phyloP scores from a whole-genome alignment of 2,888 invertebrate species.

The Xestia ashworthii region DNA sequence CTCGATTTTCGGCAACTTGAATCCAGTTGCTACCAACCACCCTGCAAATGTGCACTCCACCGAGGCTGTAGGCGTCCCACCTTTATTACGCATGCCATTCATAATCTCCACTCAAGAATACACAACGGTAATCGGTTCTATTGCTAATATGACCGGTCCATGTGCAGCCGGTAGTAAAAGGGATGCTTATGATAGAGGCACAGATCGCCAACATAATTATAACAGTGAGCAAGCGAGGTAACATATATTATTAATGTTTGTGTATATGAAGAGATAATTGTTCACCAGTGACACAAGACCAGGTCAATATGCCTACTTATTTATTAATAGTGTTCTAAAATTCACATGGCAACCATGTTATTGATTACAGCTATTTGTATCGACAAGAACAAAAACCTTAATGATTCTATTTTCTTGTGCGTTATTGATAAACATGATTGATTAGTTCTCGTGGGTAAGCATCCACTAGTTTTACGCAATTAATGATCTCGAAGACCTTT shows the following conservation, averaged over 20 bases:
- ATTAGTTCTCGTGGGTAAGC: slow-evolving; percentile 53
- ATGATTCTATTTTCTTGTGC: slow-evolving; percentile 56
- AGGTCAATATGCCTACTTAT: slow-evolving; percentile 11
- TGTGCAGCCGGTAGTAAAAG: no score
- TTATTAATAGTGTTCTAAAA: slow-evolving; percentile 1
- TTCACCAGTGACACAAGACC: not conserved
- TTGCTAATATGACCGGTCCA: no score
- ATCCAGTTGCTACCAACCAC: no score
- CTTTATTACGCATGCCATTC: no score
- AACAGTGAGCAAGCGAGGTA: not conserved
- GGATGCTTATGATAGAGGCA: no score
- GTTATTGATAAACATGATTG: slow-evolving; percentile 58
- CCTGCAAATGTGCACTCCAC: no score
- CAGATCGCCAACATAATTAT: not conserved
- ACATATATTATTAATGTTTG: not conserved
- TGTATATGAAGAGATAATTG: not conserved
- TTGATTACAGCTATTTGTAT: slow-evolving; percentile 36
- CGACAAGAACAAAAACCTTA: slow-evolving; percentile 49
- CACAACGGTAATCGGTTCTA: no score
- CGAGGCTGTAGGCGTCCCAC: no score
- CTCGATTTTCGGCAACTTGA: no score
- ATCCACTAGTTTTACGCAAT: slow-evolving; percentile 31
- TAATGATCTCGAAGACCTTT: slow-evolving; percentile 10
- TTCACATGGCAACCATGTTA: slow-evolving; percentile 21
- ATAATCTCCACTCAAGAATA: no score